These are phyloP conservation scores for Littorina saxatilis DNA, from an alignment of 1,140 invertebrate species.

Conservation along the genomic window DNA sequence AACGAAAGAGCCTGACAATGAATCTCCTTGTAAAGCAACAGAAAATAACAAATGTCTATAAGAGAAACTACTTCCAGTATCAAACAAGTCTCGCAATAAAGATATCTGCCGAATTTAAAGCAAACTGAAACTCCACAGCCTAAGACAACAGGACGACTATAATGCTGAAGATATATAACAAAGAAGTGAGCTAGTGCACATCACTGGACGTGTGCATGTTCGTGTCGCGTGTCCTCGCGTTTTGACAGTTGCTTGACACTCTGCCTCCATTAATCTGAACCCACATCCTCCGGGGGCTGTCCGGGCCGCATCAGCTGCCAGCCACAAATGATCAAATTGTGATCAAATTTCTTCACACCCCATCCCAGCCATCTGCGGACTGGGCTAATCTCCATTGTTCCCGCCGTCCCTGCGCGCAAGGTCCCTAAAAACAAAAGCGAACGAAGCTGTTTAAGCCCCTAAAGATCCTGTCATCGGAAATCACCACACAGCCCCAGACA, in stretches of 20 bases:
- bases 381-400: constrained; percentile 24
- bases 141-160: too few species aligned
- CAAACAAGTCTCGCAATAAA: too few species aligned
- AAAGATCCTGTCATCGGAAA: constrained; percentile 15
- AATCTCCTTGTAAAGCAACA: too few species aligned
- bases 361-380: constrained; percentile 25
- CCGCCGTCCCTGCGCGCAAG: background rate
- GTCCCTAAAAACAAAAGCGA: background rate
- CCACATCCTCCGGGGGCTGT: background rate
- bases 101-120: too few species aligned
- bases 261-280: constrained; percentile 15
- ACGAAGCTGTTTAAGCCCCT: constrained; percentile 11
- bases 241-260: constrained; percentile 18
- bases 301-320: constrained; percentile 4
- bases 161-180: too few species aligned
- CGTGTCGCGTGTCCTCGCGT: background rate
- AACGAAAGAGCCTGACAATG: too few species aligned
- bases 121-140: too few species aligned
- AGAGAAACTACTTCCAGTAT: too few species aligned
- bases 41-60: too few species aligned
- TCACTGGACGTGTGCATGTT: constrained; percentile 5
- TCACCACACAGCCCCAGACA: background rate
- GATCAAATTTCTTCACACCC: constrained; percentile 35
- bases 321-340: constrained; percentile 33
- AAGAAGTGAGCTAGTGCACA: background rate